Percentiles rank a stretch among this genome's conserved stretches.
These are phyloP conservation scores for Carassius gibelio DNA, from an alignment of 2,113 vertebrate species.

Conservation along the genomic window DNA sequence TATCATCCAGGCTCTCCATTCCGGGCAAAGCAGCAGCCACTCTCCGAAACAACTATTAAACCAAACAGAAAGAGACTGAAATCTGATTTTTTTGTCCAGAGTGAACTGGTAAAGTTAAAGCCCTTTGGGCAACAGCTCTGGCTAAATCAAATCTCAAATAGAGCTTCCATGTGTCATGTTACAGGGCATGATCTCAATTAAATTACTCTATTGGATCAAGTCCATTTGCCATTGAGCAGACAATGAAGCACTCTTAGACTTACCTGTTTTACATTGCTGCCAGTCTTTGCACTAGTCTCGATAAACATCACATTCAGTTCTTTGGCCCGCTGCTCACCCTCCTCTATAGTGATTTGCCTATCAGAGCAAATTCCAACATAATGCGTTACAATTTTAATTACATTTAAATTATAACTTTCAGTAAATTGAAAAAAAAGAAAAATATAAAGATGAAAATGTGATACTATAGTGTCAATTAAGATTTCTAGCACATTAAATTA, in stretches of 20 bases:
- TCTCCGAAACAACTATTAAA: constrained; percentile 76
- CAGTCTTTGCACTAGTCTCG: constrained; percentile 82
- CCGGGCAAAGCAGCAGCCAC: constrained; percentile 80
- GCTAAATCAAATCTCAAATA: constrained; percentile 38
- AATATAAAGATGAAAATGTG: not conserved
- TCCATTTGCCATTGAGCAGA: constrained; percentile 16
- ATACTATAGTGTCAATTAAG: not conserved
- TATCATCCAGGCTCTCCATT: constrained; percentile 81
- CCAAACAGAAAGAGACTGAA: constrained; percentile 9
- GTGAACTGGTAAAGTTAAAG: constrained; percentile 35
- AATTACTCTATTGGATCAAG: constrained; percentile 31
- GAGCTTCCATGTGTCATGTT: constrained; percentile 24
- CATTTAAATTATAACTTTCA: not conserved
- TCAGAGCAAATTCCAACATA: constrained; percentile 51
- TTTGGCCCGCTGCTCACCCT: constrained; percentile 89
- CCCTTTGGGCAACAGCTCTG: constrained; percentile 12
- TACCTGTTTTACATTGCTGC: constrained; percentile 83
- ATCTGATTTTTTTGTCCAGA: constrained; percentile 28
- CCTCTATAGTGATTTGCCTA: constrained; percentile 91
- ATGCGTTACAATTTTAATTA: not conserved
- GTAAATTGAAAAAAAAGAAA: not conserved
- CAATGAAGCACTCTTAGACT: constrained; percentile 28
- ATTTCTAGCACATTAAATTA: not conserved
- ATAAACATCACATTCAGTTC: constrained; percentile 94
- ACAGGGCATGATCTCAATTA: constrained; percentile 28